A percentile compares a stretch with the other conserved stretches of the same genome.
Evolutionary conservation across 2,797 vertebrate genomes (phyloP).

Genomic region (Protonibea diacanthus): DNA sequence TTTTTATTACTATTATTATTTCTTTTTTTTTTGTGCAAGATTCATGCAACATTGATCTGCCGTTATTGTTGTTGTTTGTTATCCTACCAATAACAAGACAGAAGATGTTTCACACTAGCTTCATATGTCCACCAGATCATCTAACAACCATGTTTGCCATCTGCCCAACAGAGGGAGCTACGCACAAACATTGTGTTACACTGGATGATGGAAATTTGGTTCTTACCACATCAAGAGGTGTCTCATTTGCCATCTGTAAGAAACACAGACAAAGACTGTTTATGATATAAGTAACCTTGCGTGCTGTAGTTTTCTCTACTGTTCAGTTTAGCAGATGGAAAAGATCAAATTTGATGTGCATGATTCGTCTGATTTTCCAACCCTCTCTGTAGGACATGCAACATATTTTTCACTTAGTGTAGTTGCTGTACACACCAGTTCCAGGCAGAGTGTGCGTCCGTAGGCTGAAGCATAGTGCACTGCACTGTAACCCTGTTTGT

Average conservation of each 20-base stretch:
- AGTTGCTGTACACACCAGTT: constrained; percentile 86
- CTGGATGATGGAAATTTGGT: background rate
- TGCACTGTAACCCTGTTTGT: constrained; percentile 94
- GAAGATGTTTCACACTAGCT: background rate
- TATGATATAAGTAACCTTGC: background rate
- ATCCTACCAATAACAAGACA: background rate
- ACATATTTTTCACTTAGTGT: background rate
- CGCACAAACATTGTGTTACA: constrained; percentile 40
- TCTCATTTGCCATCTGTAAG: constrained; percentile 96
- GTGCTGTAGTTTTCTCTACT: background rate
- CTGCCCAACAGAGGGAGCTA: constrained; percentile 82
- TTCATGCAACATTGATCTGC: background rate
- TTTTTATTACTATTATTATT: no score
- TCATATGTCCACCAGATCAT: constrained; percentile 11
- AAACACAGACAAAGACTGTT: constrained; percentile 33
- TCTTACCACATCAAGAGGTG: constrained; percentile 98
- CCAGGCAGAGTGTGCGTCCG: constrained; percentile 94
- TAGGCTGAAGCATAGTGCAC: constrained; percentile 98
- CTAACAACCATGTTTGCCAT: background rate
- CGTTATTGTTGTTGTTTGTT: background rate
- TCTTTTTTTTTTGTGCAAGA: background rate
- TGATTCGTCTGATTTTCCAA: background rate
- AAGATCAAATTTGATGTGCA: background rate
- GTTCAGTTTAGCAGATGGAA: background rate
- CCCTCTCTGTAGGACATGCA: background rate